phyloP scores from a whole-genome alignment of 2,888 invertebrate species.

The Trichopria drosophilae region DNA sequence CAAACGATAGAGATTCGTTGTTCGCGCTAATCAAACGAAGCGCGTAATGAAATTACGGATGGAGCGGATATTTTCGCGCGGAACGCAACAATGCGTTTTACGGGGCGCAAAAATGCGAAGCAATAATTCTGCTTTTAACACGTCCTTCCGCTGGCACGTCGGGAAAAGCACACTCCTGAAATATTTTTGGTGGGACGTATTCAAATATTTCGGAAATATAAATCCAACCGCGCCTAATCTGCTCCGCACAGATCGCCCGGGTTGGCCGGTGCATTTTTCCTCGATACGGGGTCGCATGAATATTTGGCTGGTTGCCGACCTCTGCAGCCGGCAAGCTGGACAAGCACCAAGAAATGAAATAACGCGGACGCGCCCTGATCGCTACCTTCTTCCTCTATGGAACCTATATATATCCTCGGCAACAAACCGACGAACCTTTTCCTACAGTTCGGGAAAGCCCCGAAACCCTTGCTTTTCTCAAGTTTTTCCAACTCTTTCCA shows the following conservation, averaged over 20 bases:
- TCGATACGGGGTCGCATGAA: slow-evolving; percentile 39
- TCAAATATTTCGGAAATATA: too few species aligned
- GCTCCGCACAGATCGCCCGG: neutral
- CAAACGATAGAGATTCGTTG: too few species aligned
- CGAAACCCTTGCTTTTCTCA: slow-evolving; percentile 4
- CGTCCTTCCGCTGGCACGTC: too few species aligned
- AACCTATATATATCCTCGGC: slow-evolving; percentile 8
- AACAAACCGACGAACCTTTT: slow-evolving; percentile 21
- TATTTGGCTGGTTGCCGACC: slow-evolving; percentile 49
- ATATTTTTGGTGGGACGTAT: too few species aligned
- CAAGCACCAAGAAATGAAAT: slow-evolving; percentile 38
- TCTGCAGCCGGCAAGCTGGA: slow-evolving; percentile 33
- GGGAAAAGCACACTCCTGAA: too few species aligned
- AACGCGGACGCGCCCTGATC: slow-evolving; percentile 21
- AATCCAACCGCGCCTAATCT: too few species aligned
- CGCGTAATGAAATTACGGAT: too few species aligned
- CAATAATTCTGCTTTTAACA: too few species aligned
- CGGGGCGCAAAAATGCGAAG: too few species aligned
- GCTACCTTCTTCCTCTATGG: neutral
- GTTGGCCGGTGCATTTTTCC: slow-evolving; percentile 24
- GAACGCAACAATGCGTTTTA: too few species aligned
- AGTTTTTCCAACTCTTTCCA: neutral
- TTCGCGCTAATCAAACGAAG: too few species aligned
- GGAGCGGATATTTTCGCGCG: too few species aligned
- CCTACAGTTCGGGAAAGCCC: neutral